These are phyloP conservation scores for Bambusicola thoracicus DNA, from an alignment of 2,113 vertebrate species.

Conservation along the genomic window DNA sequence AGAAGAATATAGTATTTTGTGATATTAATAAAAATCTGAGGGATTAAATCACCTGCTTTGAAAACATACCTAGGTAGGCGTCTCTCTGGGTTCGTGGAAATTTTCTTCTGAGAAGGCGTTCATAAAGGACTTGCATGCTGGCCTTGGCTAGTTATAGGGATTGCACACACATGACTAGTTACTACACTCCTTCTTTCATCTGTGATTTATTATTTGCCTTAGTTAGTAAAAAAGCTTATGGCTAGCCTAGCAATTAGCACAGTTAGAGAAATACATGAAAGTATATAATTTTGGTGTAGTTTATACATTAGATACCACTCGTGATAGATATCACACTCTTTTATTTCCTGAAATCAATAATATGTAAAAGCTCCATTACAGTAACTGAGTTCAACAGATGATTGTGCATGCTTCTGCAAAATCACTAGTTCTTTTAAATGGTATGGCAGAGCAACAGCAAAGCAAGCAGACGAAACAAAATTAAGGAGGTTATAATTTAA, in stretches of 20 bases:
- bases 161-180: slow-evolving; percentile 96
- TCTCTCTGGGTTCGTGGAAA: slow-evolving; percentile 91
- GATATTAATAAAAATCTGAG: slow-evolving; percentile 64
- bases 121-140: slow-evolving; percentile 99
- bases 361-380: slow-evolving; percentile 16
- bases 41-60: slow-evolving; percentile 74
- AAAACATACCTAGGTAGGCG: slow-evolving; percentile 95
- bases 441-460: slow-evolving; percentile 10
- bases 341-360: slow-evolving; percentile 33
- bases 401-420: slow-evolving; percentile 29
- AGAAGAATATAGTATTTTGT: slow-evolving; percentile 27
- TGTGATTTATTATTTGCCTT: slow-evolving; percentile 79
- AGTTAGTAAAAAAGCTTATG: slow-evolving; percentile 78
- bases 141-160: slow-evolving; percentile 97
- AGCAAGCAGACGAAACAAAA: slow-evolving; percentile 57
- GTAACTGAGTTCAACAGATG: not conserved
- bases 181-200: slow-evolving; percentile 82
- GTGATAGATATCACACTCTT: slow-evolving; percentile 66
- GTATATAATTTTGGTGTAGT: slow-evolving; percentile 55
- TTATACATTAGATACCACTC: slow-evolving; percentile 67
- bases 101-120: slow-evolving; percentile 99
- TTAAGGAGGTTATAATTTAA: slow-evolving; percentile 33
- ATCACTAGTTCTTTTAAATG: not conserved
- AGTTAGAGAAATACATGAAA: slow-evolving; percentile 71
- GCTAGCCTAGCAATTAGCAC: slow-evolving; percentile 70